Percentiles rank a stretch among this genome's conserved stretches.
Evolutionary conservation across 2,113 vertebrate species (phyloP).

Genomic region (Nothobranchius furzeri): DNA sequence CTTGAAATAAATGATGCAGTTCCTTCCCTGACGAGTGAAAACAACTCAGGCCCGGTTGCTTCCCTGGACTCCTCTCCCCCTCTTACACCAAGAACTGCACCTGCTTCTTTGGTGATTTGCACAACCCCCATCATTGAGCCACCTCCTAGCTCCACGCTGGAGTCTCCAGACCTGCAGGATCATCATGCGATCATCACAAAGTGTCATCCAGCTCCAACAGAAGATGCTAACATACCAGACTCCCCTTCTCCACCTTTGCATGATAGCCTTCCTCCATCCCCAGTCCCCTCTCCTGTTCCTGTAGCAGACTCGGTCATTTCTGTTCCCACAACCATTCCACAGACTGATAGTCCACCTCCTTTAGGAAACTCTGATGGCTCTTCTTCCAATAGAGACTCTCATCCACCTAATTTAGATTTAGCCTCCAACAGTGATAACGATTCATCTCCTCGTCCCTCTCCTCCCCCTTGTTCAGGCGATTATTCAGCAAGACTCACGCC

Average conservation of each 20-base stretch:
- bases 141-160: constrained; percentile 37
- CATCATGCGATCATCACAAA: background rate
- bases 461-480: background rate
- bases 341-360: constrained; percentile 31
- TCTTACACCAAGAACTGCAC: constrained; percentile 15
- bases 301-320: constrained; percentile 13
- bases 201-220: constrained; percentile 14
- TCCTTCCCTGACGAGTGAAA: constrained; percentile 17
- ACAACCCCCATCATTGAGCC: constrained; percentile 62
- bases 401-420: constrained; percentile 32
- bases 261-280: constrained; percentile 21
- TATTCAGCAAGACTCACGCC: no score
- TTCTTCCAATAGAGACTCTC: constrained; percentile 23
- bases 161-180: constrained; percentile 36
- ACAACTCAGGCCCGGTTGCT: constrained; percentile 1
- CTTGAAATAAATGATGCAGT: constrained; percentile 10
- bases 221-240: constrained; percentile 18
- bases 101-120: constrained; percentile 46
- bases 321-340: constrained; percentile 1
- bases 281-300: constrained; percentile 24
- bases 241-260: constrained; percentile 34
- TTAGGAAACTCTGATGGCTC: constrained; percentile 45
- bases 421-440: constrained; percentile 34
- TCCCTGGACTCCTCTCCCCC: constrained; percentile 26
- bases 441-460: constrained; percentile 9